These are phyloP conservation scores for Nyctibius bracteatus DNA, from an alignment of 2,113 vertebrate genomes.

Conservation along the genomic window DNA sequence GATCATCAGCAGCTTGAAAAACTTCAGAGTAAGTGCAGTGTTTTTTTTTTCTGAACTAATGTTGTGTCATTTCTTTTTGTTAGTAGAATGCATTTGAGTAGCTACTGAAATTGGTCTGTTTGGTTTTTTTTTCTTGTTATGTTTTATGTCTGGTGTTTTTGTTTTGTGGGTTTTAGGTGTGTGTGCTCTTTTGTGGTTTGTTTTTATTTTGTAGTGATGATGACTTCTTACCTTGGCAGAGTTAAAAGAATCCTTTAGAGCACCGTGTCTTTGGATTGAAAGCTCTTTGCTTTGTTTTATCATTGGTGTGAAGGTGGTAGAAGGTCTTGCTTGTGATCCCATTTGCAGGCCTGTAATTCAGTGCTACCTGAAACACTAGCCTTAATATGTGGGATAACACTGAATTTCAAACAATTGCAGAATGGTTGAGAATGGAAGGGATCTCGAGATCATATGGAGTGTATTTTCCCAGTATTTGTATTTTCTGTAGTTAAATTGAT, in stretches of 20 bases:
- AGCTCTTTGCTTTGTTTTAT: neutral
- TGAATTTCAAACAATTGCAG: neutral
- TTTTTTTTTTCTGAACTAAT: neutral
- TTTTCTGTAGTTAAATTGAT: neutral
- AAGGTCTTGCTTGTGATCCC: neutral
- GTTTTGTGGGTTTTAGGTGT: neutral
- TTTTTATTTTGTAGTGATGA: neutral
- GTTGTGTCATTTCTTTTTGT: neutral
- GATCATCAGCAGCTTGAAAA: slow-evolving; percentile 74
- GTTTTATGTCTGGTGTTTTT: neutral
- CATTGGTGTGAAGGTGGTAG: neutral
- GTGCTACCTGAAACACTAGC: neutral
- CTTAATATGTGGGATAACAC: neutral
- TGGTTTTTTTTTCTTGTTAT: neutral
- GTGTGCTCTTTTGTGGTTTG: neutral
- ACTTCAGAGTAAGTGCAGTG: slow-evolving; percentile 75
- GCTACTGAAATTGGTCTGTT: neutral
- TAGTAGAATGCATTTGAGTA: neutral
- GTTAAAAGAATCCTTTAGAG: neutral
- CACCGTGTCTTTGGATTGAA: neutral
- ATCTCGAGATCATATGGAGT: neutral
- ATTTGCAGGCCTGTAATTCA: neutral
- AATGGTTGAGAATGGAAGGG: neutral
- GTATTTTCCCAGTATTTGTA: neutral
- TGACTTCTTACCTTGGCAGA: neutral